A percentile compares a stretch with the other conserved stretches of the same genome.
Conservation (phyloP, 2,797 vertebrate species). For the Harpagifer antarcticus region DNA sequence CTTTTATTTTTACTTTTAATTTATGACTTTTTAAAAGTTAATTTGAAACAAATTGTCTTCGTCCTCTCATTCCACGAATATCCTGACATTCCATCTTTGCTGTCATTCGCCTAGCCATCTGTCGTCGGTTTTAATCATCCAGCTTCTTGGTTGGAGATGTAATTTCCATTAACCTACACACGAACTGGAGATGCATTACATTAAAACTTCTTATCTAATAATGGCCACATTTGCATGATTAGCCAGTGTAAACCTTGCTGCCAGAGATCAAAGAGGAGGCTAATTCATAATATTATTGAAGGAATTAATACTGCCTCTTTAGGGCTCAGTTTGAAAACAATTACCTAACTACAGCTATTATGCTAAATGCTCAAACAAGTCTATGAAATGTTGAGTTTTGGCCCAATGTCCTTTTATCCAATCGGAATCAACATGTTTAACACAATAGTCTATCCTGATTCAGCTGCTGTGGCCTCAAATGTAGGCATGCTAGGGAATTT, state of each 20-base stretch:
- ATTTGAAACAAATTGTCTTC: background rate
- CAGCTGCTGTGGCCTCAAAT: conserved; percentile 4
- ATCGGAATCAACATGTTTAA: conserved; percentile 11
- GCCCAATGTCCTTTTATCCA: conserved; percentile 14
- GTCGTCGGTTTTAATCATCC: conserved; percentile 17
- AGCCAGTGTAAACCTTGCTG: background rate
- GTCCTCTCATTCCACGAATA: background rate
- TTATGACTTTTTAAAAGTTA: background rate
- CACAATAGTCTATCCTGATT: conserved; percentile 23
- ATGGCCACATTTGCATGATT: conserved; percentile 21
- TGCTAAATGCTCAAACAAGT: background rate
- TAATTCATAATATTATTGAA: background rate
- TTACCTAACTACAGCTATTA: conserved; percentile 9
- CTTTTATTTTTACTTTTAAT: background rate
- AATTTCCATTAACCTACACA: conserved; percentile 36
- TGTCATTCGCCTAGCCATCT: conserved; percentile 1
- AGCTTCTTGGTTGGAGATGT: conserved; percentile 11
- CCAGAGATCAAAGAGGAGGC: conserved; percentile 7
- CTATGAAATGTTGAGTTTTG: background rate
- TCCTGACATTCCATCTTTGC: conserved; percentile 28
- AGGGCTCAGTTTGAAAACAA: background rate
- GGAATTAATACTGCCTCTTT: background rate
- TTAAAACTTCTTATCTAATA: conserved; percentile 9
- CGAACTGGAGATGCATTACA: background rate
- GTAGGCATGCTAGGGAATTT: conserved; percentile 31